phyloP scores from a whole-genome alignment of 2,797 vertebrate genomes.

The Furcifer pardalis region DNA sequence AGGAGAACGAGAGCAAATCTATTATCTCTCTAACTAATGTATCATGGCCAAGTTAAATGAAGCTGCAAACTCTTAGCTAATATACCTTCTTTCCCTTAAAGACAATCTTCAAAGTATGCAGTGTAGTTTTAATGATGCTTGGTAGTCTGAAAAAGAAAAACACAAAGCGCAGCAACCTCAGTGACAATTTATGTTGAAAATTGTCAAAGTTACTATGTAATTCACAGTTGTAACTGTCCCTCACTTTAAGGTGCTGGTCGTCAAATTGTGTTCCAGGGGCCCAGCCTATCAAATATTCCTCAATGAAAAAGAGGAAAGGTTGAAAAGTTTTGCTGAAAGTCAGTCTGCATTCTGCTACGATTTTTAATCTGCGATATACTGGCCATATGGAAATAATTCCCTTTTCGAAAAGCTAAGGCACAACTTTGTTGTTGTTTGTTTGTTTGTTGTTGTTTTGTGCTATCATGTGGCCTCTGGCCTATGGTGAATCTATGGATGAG shows the following conservation, averaged over 20 bases:
- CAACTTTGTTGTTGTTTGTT: too few relatives aligned
- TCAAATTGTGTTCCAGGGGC: background rate
- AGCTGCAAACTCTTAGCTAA: constrained; percentile 51
- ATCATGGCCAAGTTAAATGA: constrained; percentile 62
- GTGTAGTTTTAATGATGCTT: background rate
- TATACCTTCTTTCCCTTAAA: constrained; percentile 43
- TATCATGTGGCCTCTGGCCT: too few relatives aligned
- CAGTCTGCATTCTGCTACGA: background rate
- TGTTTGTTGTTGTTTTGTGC: too few relatives aligned
- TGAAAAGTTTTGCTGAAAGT: background rate
- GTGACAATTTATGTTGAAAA: background rate
- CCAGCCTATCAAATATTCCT: background rate
- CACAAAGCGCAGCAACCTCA: constrained; percentile 24
- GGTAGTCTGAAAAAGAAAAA: background rate
- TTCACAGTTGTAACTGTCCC: background rate
- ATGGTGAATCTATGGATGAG: too few relatives aligned
- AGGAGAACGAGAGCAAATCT: constrained; percentile 58
- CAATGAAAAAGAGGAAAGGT: background rate
- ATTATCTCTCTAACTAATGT: constrained; percentile 49
- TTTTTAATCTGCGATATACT: background rate
- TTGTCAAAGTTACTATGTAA: background rate
- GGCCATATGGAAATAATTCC: too few relatives aligned
- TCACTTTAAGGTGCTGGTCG: background rate
- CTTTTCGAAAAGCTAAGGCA: too few relatives aligned
- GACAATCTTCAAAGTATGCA: constrained; percentile 13